Base-by-base conservation (phyloP, 1,140 invertebrate genomes). In the Papilio polyxenes region DNA sequence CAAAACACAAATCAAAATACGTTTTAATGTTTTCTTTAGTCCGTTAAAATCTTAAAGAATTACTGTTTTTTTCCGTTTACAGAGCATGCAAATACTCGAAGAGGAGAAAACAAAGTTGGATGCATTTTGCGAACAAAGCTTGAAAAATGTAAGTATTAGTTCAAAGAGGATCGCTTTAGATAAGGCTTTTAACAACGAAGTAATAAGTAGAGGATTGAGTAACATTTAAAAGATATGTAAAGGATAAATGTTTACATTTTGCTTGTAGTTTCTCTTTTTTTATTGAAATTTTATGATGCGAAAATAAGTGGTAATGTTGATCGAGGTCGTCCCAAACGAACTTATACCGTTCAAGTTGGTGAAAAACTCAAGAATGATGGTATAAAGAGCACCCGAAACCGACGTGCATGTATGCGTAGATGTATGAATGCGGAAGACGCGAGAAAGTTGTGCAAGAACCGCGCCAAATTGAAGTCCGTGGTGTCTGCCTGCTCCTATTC, bases 21-120 rank as follows among this genome's bases (percentile, higher is more conserved):
- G 40, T 37, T 56, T 56, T 17, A 6, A 37, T 72, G 59, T 72
- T 40, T 23, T 40, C 0, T 72, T 72, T 72, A 37, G 7, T 15
- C 65, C 31, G 65, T 37, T 37, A 72, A 72, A 72, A 72, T 23
- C 65, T 37, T 72, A 13, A 75, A 77, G 76, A 82, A 82, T 82
- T 76, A 80, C 75, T 80, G 48, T 72, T 17, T 84, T 83, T 95
- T 53, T n/a, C n/a, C n/a, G n/a, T n/a, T n/a, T n/a, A n/a, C 94
- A 97, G 97, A 97, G 97, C 90, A 97, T 98, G 96, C 98, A 98
- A 95, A 96, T 97, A 86, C 93, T 98, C 87, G 98, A 98, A 93
- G 98, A 98, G 89, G 98, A 98, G 92, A 98, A 98, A 95, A 97
- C 97, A 20, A 98, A 98, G 95, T 95, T 98, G 87, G 98, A 98